Base-by-base conservation (phyloP, 2,888 invertebrate species). In the Nomada hirtipes region DNA sequence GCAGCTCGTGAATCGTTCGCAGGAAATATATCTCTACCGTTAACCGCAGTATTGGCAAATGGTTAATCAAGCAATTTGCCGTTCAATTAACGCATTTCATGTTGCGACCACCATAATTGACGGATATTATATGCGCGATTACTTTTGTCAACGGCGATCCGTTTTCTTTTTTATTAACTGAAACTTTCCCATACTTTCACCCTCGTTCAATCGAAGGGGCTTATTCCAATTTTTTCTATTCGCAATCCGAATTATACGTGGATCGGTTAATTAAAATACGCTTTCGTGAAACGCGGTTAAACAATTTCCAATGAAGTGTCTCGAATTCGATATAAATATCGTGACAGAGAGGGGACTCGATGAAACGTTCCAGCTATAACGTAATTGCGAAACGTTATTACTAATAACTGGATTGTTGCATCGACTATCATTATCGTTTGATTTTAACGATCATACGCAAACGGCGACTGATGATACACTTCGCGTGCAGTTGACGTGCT, bases 41-140 rank as follows among this genome's bases (percentile, higher is more conserved):
- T 50, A 61, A 61, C 53, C 61, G 10, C 44, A 53, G 13, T 20
- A 70, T 36, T 53, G 60, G 36, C 10, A 18, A 53, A 52, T 53
- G 52, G 20, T 76, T 71, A 72, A 76, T 42, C 47, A 69, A 52
- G 23, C 69, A 64, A 72, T 75, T 75, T 57, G 53, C 23, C 20
- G 36, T 76, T 71, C 23, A 71, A 63, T 71, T 57, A 71, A 63
- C 55, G 53, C 20, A 47, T 44, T 29, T 69, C 29, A 10, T 50
- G n/a, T 23, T 59, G 7, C 44, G 13, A 3, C 29, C 55, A 13
- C 23, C 11, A 26, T 53, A 72, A 76, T 76, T 72, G 72, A 61
- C 53, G 23, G 13, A 23, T 26, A 36, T 42, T 26, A 23, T 52
- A 63, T 15, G 13, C 10, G 29, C 15, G n/a, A 2, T 47, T 44